A percentile compares a stretch with the other conserved stretches of the same genome.
These are phyloP conservation scores for Samia ricini DNA, from an alignment of 1,140 invertebrate species.

Conservation along the genomic window DNA sequence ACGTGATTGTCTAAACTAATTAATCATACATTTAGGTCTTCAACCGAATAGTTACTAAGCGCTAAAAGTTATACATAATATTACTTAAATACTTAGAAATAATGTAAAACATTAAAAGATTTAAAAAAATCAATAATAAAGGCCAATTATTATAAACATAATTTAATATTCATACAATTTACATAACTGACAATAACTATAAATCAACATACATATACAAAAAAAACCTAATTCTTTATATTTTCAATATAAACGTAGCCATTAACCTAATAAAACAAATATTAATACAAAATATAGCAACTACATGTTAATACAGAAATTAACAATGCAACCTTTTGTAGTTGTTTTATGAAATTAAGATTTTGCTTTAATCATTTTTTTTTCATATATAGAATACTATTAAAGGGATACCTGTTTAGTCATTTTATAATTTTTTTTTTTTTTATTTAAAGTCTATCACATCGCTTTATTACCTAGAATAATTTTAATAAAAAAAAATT, in stretches of 20 bases:
- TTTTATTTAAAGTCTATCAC: background rate
- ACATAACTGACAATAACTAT: constrained; percentile 13
- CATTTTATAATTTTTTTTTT: background rate
- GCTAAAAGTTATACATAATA: background rate
- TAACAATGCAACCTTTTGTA: background rate
- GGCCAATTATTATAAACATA: constrained; percentile 9
- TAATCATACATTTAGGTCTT: background rate
- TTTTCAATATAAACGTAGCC: background rate
- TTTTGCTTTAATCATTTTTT: no score
- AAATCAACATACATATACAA: constrained; percentile 19
- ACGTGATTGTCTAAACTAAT: no score
- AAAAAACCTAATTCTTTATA: background rate
- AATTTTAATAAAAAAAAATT: background rate
- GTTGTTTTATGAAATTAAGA: background rate
- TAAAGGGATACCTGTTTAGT: background rate
- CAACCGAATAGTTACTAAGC: background rate
- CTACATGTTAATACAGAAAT: no score
- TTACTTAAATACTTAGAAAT: background rate
- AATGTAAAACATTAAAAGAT: constrained; percentile 10
- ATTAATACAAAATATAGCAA: background rate
- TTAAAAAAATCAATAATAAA: constrained; percentile 12
- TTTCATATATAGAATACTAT: background rate
- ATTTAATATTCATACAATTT: constrained; percentile 14
- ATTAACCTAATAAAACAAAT: background rate
- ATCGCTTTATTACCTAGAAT: background rate